phyloP scores from a whole-genome alignment of 1,140 invertebrate species.

The Tetranychus cinnabarinus region DNA sequence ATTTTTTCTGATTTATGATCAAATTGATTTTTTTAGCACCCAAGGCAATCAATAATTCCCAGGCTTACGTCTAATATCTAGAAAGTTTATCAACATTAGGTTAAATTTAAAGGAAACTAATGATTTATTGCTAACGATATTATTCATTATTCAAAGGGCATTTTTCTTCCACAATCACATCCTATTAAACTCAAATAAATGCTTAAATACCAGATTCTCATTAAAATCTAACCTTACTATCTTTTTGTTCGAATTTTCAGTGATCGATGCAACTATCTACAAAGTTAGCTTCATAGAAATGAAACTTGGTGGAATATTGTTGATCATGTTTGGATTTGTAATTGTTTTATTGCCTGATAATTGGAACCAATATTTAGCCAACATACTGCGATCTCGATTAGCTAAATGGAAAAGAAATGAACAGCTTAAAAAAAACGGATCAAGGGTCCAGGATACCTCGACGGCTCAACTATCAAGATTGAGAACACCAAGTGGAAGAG shows the following conservation, averaged over 20 bases:
- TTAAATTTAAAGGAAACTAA: too few relatives aligned
- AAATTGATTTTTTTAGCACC: too few relatives aligned
- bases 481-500: constrained; percentile 13
- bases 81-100: too few relatives aligned
- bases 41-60: too few relatives aligned
- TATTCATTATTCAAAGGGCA: too few relatives aligned
- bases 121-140: too few relatives aligned
- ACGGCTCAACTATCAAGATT: constrained; percentile 12
- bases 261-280: constrained; percentile 60
- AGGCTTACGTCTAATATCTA: too few relatives aligned
- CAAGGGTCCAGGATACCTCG: constrained; percentile 4
- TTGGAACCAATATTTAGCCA: constrained; percentile 78
- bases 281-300: constrained; percentile 64
- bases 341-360: constrained; percentile 80
- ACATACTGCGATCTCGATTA: constrained; percentile 42
- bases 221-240: too few relatives aligned
- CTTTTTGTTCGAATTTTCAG: constrained; percentile 26
- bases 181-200: too few relatives aligned
- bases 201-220: too few relatives aligned
- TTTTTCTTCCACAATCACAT: too few relatives aligned
- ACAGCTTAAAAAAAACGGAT: constrained; percentile 5
- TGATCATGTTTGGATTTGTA: constrained; percentile 31
- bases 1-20: too few relatives aligned
- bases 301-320: constrained; percentile 72
- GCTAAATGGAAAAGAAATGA: constrained; percentile 12